Evolutionary conservation across 2,888 invertebrate genomes (phyloP).

Genomic region (Nephrotoma guestfalica): DNA sequence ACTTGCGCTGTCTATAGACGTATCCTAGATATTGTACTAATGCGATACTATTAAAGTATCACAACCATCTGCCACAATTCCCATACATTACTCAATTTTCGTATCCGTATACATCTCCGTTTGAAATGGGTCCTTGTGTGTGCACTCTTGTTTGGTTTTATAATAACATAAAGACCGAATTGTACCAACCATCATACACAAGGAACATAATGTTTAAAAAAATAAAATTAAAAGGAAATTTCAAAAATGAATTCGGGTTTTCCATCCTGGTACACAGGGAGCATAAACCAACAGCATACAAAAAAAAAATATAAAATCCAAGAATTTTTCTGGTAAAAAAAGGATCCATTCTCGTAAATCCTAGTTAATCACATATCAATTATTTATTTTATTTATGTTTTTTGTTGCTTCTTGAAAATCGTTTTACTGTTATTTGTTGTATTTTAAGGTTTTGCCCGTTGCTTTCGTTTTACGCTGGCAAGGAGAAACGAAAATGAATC

Average conservation of each 20-base stretch:
- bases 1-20: background rate
- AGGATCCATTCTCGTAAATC: background rate
- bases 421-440: background rate
- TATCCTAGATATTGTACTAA: background rate
- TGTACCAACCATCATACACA: background rate
- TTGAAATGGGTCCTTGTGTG: background rate
- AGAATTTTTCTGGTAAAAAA: background rate
- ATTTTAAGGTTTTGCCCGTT: background rate
- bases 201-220: background rate
- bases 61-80: background rate
- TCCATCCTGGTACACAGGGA: background rate
- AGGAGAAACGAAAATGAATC: background rate
- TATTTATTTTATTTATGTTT: background rate
- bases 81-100: background rate
- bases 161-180: background rate
- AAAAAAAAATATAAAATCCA: background rate
- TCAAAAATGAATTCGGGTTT: background rate
- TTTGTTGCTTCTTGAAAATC: background rate
- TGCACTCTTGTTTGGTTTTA: background rate
- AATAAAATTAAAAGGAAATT: background rate
- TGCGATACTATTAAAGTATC: background rate
- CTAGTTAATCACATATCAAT: constrained; percentile 1
- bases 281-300: background rate
- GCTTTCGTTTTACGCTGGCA: background rate
- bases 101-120: background rate